Percentiles rank a stretch among this genome's conserved stretches.
Evolutionary conservation across 1,140 invertebrate genomes (phyloP).

Genomic region (Rhyacophila brunnea): DNA sequence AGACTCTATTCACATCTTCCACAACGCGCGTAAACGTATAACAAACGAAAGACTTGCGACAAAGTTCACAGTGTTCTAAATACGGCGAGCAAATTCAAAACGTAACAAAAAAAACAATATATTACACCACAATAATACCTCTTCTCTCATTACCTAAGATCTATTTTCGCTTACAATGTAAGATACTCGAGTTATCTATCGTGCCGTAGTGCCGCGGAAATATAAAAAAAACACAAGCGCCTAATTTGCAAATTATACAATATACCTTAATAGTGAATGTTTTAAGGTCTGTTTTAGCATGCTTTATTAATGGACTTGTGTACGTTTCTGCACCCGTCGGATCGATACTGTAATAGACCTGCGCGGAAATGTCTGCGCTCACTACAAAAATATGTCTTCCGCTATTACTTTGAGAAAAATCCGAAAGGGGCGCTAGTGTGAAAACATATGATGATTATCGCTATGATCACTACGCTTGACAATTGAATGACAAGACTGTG

Average conservation of each 20-base stretch:
- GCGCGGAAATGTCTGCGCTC: slow-evolving; percentile 5
- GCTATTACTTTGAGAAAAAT: slow-evolving; percentile 6
- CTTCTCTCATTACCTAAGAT: not conserved
- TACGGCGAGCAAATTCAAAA: not conserved
- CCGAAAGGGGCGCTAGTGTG: slow-evolving; percentile 4
- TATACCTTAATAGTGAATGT: too few relatives aligned
- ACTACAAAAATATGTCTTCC: not conserved
- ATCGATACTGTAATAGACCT: slow-evolving; percentile 21
- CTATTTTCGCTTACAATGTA: slow-evolving; percentile 3
- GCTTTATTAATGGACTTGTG: not conserved
- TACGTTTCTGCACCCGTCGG: not conserved
- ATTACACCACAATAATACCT: not conserved
- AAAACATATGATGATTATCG: slow-evolving; percentile 9
- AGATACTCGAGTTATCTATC: not conserved
- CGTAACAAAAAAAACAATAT: not conserved
- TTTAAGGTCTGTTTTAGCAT: not conserved
- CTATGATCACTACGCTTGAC: too few relatives aligned
- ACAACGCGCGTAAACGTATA: not conserved
- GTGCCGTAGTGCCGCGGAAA: not conserved
- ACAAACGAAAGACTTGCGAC: not conserved
- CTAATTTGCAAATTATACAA: not conserved
- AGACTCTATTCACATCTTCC: not conserved
- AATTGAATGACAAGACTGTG: too few relatives aligned
- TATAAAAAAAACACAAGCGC: not conserved
- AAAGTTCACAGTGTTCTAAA: not conserved